These are phyloP conservation scores for Arenaria interpres DNA, from an alignment of 2,113 vertebrate genomes.

Conservation along the genomic window DNA sequence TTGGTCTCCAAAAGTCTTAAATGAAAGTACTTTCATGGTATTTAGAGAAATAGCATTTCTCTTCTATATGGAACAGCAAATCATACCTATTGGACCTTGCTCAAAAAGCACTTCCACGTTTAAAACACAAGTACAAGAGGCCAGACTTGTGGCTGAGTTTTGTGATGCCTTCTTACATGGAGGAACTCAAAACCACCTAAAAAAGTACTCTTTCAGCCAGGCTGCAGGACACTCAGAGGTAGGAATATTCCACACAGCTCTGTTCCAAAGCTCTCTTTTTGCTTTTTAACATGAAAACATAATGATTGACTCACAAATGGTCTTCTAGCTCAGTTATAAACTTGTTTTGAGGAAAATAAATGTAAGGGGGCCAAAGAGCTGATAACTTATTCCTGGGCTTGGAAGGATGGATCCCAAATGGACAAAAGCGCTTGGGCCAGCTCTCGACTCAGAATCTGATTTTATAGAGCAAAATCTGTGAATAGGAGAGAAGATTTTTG, in stretches of 20 bases:
- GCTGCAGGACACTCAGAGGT: not conserved
- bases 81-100: not conserved
- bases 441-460: not conserved
- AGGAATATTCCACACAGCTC: accelerated
- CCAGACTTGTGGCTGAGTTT: not conserved
- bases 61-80: not conserved
- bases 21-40: slow-evolving; percentile 22
- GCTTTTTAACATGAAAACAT: not conserved
- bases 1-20: slow-evolving; percentile 41
- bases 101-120: not conserved
- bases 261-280: not conserved
- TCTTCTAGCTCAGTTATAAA: not conserved
- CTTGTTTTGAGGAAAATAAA: not conserved
- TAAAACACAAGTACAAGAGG: not conserved
- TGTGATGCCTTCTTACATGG: not conserved
- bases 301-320: accelerated
- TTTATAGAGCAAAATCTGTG: not conserved
- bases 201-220: not conserved
- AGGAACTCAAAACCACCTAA: not conserved
- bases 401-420: not conserved
- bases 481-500: not conserved
- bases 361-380: accelerated
- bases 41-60: slow-evolving; percentile 58
- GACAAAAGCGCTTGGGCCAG: accelerated
- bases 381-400: not conserved